A percentile compares a stretch with the other conserved stretches of the same genome.
Evolutionary conservation across 2,797 vertebrate genomes (phyloP).

Genomic region (Onychomys leucogaster): DNA sequence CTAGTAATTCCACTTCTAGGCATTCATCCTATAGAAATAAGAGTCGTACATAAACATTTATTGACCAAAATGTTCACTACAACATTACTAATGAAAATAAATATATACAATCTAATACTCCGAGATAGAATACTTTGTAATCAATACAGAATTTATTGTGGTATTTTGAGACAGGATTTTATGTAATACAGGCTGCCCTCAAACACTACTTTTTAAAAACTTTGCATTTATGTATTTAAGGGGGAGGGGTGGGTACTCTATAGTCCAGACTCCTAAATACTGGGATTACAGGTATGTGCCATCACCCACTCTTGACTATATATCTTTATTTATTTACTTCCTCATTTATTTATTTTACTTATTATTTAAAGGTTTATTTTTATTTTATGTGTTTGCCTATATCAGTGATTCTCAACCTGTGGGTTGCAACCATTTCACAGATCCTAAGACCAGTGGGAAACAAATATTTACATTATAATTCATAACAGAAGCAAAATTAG

Average conservation of each 20-base stretch:
- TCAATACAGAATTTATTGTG: conserved; percentile 12
- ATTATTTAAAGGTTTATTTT: background rate
- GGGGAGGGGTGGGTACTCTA: background rate
- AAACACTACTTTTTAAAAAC: background rate
- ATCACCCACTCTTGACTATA: background rate
- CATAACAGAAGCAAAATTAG: background rate
- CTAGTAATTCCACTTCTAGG: conserved; percentile 71
- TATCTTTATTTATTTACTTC: background rate
- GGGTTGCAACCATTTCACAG: background rate
- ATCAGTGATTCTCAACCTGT: background rate
- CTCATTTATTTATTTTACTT: background rate
- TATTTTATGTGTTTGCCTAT: background rate
- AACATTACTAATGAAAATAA: conserved; percentile 72
- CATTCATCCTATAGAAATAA: conserved; percentile 76
- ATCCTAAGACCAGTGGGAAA: background rate
- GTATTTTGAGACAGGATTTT: background rate
- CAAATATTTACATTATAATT: background rate
- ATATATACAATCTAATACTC: conserved; percentile 56
- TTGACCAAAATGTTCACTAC: conserved; percentile 69
- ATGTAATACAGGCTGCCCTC: background rate
- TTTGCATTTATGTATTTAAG: background rate
- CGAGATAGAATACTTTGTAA: conserved; percentile 46
- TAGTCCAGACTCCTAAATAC: background rate
- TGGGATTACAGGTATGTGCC: background rate
- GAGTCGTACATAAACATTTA: conserved; percentile 72